A percentile compares a stretch with the other conserved stretches of the same genome.
phyloP scores from a whole-genome alignment of 1,140 invertebrate genomes.

The Zaprionus gabonicus region DNA sequence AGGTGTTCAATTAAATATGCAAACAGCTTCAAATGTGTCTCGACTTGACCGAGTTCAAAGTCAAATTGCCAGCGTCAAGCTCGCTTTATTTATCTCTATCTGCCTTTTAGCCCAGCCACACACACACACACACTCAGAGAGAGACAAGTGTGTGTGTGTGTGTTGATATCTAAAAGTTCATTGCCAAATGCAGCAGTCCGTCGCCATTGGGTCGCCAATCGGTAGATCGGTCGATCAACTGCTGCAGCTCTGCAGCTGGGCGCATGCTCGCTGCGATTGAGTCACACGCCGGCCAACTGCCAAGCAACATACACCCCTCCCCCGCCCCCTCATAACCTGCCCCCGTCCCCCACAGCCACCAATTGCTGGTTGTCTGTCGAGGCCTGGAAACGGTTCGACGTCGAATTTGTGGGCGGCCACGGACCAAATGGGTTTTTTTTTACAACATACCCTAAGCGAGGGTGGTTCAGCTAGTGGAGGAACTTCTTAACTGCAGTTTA shows the following conservation, averaged over 20 bases:
- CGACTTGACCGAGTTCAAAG: constrained; percentile 82
- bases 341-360: neutral
- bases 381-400: constrained; percentile 38
- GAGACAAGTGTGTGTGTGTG: neutral
- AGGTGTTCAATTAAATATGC: constrained; percentile 83
- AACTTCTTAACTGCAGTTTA: neutral
- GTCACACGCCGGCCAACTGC: constrained; percentile 64
- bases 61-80: constrained; percentile 70
- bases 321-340: neutral
- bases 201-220: constrained; percentile 60
- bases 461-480: neutral
- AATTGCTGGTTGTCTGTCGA: constrained; percentile 31
- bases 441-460: constrained; percentile 37
- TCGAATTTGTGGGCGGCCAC: constrained; percentile 77
- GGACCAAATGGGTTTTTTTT: constrained; percentile 66
- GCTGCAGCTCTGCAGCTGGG: constrained; percentile 51
- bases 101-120: constrained; percentile 24
- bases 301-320: constrained; percentile 26
- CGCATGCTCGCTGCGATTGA: constrained; percentile 56
- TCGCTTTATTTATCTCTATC: constrained; percentile 55
- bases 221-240: constrained; percentile 71
- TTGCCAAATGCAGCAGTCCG: constrained; percentile 73
- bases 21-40: constrained; percentile 82
- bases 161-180: constrained; percentile 74
- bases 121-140: neutral